These are phyloP conservation scores for Metellina segmentata DNA, from an alignment of 2,888 invertebrate genomes.

Conservation along the genomic window DNA sequence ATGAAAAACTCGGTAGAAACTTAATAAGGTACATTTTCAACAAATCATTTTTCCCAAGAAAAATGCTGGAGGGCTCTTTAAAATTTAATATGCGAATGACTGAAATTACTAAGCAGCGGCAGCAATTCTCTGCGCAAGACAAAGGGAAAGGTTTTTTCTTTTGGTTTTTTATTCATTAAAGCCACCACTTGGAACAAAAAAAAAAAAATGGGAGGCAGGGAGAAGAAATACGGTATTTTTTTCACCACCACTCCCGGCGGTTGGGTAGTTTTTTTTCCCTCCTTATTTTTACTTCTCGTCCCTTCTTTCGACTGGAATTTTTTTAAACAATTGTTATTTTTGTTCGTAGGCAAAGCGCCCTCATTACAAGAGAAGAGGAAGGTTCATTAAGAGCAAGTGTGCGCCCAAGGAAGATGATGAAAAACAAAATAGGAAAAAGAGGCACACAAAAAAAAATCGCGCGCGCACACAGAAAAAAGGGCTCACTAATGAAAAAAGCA, in stretches of 20 bases:
- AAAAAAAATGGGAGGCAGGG: constrained; percentile 42
- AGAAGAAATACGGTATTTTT: constrained; percentile 33
- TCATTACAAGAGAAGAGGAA: constrained; percentile 73
- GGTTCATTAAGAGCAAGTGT: constrained; percentile 75
- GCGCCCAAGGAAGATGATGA: constrained; percentile 64
- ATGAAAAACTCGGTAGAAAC: constrained; percentile 75
- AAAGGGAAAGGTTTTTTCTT: constrained; percentile 69
- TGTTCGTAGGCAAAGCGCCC: constrained; percentile 74
- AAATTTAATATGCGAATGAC: constrained; percentile 77
- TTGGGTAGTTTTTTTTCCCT: constrained; percentile 51
- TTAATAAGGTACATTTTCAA: constrained; percentile 77
- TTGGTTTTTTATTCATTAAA: constrained; percentile 76
- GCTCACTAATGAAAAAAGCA: constrained; percentile 72
- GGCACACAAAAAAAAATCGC: constrained; percentile 21
- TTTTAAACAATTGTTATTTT: constrained; percentile 76
- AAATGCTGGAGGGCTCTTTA: constrained; percentile 76
- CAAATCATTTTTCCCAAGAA: constrained; percentile 73
- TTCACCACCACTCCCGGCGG: constrained; percentile 68
- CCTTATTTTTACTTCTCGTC: constrained; percentile 3
- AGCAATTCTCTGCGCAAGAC: constrained; percentile 63
- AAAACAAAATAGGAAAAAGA: constrained; percentile 60
- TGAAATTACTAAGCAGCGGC: constrained; percentile 75
- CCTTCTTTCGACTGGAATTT: constrained; percentile 15
- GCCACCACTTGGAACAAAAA: constrained; percentile 71
- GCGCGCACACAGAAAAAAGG: constrained; percentile 38